These are phyloP conservation scores for Aphidius colemani DNA, from an alignment of 2,888 invertebrate genomes.

Conservation along the genomic window DNA sequence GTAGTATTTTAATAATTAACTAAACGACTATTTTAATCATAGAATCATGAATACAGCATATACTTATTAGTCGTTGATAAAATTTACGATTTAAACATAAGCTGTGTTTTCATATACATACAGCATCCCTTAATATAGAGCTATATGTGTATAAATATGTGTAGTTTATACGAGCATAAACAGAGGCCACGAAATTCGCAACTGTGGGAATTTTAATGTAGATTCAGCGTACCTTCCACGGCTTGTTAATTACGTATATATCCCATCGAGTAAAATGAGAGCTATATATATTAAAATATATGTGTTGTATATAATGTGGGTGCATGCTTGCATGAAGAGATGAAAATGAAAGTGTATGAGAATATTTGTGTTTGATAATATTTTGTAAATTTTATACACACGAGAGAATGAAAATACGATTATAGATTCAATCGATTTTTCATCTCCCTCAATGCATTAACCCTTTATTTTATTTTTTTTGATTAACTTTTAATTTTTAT, in stretches of 20 bases:
- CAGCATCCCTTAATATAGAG: constrained; percentile 23
- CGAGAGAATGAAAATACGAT: constrained; percentile 1
- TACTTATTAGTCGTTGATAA: constrained; percentile 28
- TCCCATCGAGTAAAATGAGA: constrained; percentile 30
- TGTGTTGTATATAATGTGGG: constrained; percentile 5
- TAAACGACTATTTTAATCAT: too few species aligned
- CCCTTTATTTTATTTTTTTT: too few species aligned
- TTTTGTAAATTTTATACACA: too few species aligned
- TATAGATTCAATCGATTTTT: constrained; percentile 15
- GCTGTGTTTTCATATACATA: constrained; percentile 23
- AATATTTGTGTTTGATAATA: too few species aligned
- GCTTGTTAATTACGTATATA: constrained; percentile 38
- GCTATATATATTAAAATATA: constrained; percentile 5
- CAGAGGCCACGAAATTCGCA: constrained; percentile 42
- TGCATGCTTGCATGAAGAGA: not conserved
- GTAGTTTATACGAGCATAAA: constrained; percentile 28
- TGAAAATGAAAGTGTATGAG: not conserved
- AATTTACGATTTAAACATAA: constrained; percentile 36
- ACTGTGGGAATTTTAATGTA: constrained; percentile 41
- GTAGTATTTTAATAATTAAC: too few species aligned
- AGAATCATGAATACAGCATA: constrained; percentile 14
- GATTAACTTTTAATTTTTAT: too few species aligned
- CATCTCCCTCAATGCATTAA: not conserved
- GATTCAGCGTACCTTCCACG: constrained; percentile 33
- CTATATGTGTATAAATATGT: constrained; percentile 38